Conservation (phyloP, 2,797 vertebrate genomes). For the Coregonus suidteri region DNA sequence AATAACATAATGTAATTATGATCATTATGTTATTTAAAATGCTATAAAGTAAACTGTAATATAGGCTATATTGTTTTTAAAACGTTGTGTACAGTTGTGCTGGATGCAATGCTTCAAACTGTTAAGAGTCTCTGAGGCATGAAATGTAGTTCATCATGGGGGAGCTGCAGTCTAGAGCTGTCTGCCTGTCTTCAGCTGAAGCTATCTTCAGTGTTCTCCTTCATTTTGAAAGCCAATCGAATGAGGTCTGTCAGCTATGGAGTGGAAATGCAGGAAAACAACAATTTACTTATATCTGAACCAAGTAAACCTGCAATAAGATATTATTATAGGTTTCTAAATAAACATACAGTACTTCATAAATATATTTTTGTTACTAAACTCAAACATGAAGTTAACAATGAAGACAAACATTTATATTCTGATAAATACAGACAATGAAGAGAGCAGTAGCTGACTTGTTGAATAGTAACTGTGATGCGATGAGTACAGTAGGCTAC, state of each 20-base stretch:
- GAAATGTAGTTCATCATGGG: background rate
- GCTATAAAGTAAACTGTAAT: background rate
- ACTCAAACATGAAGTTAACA: background rate
- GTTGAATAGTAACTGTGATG: no score
- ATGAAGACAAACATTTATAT: background rate
- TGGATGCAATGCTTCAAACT: background rate
- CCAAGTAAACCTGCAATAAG: background rate
- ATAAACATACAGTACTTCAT: background rate
- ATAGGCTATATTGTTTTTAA: no score
- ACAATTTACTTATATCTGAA: background rate
- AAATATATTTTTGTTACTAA: background rate
- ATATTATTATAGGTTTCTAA: background rate
- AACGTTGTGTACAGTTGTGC: background rate
- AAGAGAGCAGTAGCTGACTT: background rate
- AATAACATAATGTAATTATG: background rate
- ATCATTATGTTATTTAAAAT: background rate
- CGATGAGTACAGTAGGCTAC: no score
- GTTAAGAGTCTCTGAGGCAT: background rate
- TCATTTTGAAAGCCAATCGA: slow-evolving; percentile 58
- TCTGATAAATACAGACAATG: background rate
- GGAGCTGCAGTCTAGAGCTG: background rate
- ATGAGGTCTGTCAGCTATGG: slow-evolving; percentile 77
- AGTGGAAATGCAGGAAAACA: slow-evolving; percentile 28
- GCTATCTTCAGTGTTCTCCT: background rate
- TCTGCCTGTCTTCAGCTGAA: slow-evolving; percentile 67